Percentiles rank a stretch among this genome's conserved stretches.
These are phyloP conservation scores for Emydocephalus ijimae DNA, from an alignment of 2,113 vertebrate genomes.

Conservation along the genomic window DNA sequence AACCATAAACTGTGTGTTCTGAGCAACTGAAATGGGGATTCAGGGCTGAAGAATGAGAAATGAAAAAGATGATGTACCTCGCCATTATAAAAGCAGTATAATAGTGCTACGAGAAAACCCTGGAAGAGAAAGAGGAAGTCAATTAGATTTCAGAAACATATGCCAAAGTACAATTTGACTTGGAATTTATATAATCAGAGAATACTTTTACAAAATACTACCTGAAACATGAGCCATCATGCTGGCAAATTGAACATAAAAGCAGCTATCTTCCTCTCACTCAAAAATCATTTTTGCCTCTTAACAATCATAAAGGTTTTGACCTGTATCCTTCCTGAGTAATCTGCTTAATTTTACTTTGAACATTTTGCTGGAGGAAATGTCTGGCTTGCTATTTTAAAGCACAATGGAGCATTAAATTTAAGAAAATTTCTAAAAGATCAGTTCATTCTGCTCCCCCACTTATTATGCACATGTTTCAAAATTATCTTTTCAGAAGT, in stretches of 20 bases:
- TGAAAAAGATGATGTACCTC: conserved; percentile 76
- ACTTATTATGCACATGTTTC: background rate
- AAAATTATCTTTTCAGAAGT: background rate
- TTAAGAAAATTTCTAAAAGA: background rate
- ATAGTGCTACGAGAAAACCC: conserved; percentile 88
- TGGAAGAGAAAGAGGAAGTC: conserved; percentile 54
- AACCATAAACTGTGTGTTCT: background rate
- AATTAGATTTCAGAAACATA: background rate
- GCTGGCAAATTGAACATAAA: conserved; percentile 10
- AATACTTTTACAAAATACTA: background rate
- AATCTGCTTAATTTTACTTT: background rate
- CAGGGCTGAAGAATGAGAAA: background rate
- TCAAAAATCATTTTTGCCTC: background rate
- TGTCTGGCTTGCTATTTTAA: conserved; percentile 1
- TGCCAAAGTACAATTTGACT: background rate
- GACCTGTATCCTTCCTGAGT: background rate
- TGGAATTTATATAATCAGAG: background rate
- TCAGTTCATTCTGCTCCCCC: background rate
- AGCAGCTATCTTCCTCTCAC: background rate
- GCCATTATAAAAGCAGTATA: conserved; percentile 94
- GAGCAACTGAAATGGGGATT: background rate
- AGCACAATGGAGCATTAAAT: background rate
- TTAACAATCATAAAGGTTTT: background rate
- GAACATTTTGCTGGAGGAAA: conserved; percentile 7
- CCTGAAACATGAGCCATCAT: background rate